A percentile compares a stretch with the other conserved stretches of the same genome.
Conservation (phyloP, 1,140 invertebrate species). For the Drosophila yakuba region DNA sequence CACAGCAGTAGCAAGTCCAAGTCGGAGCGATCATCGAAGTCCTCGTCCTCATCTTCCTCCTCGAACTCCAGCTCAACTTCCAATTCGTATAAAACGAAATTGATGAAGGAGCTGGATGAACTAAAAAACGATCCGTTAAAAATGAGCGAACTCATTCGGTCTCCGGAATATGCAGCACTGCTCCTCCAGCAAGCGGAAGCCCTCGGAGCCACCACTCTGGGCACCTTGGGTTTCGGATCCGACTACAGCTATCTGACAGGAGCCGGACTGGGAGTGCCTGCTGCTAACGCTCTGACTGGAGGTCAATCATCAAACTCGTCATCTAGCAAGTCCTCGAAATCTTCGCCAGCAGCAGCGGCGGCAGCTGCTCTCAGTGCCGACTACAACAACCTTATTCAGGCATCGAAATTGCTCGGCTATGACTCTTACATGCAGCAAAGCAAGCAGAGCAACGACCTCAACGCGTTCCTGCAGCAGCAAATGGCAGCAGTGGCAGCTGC, state of each 20-base stretch:
- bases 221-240: slow-evolving; percentile 74
- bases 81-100: slow-evolving; percentile 82
- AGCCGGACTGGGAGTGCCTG: slow-evolving; percentile 40
- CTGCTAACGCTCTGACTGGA: slow-evolving; percentile 24
- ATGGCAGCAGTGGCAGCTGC: slow-evolving; percentile 77
- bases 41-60: slow-evolving; percentile 72
- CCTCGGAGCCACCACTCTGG: slow-evolving; percentile 79
- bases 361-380: slow-evolving; percentile 74
- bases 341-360: slow-evolving; percentile 60
- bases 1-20: slow-evolving; percentile 66
- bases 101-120: slow-evolving; percentile 83
- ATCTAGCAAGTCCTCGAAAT: slow-evolving; percentile 63
- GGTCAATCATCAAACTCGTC: slow-evolving; percentile 42
- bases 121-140: slow-evolving; percentile 82
- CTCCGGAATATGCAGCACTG: slow-evolving; percentile 80
- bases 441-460: slow-evolving; percentile 76
- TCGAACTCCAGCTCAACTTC: slow-evolving; percentile 72
- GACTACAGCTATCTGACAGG: slow-evolving; percentile 78
- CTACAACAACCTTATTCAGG: slow-evolving; percentile 80
- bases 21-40: slow-evolving; percentile 67
- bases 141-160: slow-evolving; percentile 81
- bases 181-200: slow-evolving; percentile 82
- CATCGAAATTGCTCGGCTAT: slow-evolving; percentile 79
- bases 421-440: slow-evolving; percentile 82
- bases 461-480: slow-evolving; percentile 79